Base-by-base conservation (phyloP, 2,888 invertebrate species). In the Dicyrtomina minuta region DNA sequence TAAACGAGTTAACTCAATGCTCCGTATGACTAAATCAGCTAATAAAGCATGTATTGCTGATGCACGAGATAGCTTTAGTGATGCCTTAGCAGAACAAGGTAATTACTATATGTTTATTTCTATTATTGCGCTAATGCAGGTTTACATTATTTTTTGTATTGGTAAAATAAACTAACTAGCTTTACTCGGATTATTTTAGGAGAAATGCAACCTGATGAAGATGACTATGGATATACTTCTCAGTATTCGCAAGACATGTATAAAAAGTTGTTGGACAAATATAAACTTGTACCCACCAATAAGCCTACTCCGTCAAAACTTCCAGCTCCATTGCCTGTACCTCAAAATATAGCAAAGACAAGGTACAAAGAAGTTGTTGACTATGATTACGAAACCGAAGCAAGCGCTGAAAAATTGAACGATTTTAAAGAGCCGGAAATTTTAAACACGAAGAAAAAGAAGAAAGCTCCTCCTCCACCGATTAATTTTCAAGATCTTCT, bases 171-270 rank as follows among this genome's bases (percentile, higher is more conserved):
- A 8, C 8, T 41, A 41, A 12, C 43, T 41, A 12, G 10, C 53
- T 13, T 53, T 13, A 53, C n/a, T n/a, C n/a, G n/a, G n/a, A n/a
- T 53, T 53, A 20, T 53, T 53, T 17, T 72, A 83, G 84, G 91
- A 0, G 88, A 89, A 0, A 87, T 89, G 1, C 92, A 92, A 79
- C 90, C 92, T 0, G 93, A 93, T 79, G 92, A 92, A 80, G 94
- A 94, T 83, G 93, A 94, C 80, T 94, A 93, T 80, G 94, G 93
- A 0, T 93, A 92, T 80, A 91, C 90, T 46, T 93, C 93, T 0
- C 89, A 89, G 78, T 90, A 90, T 81, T 90, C 92, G 1, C 88
- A 90, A 53, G 90, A 89, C 33, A 86, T 89, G 78, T 93, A 93
- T 81, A 87, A 88, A 76, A 91, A 92, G 81, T 88, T 93, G 84